Base-by-base conservation (phyloP, 2,888 invertebrate genomes). In the Luperina testacea region DNA sequence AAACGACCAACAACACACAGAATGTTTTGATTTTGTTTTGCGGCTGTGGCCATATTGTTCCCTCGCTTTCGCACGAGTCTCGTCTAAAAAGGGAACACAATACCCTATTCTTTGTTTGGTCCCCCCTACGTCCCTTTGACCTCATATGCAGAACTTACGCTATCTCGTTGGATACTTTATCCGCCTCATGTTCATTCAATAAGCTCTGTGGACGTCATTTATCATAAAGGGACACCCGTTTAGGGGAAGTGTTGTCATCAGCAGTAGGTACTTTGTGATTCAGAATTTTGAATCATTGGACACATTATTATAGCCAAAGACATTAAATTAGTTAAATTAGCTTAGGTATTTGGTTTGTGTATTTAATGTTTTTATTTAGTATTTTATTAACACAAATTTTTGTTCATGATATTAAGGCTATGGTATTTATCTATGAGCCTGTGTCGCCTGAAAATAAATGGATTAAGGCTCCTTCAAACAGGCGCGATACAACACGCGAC, bases 31-130 rank as follows among this genome's bases (percentile, higher is more conserved):
- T 81, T 84, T 81, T 77, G 77, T 85, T 85, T 77, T 79, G 85
- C 65, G 82, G 82, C 65, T 59, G 72, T 70, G 51, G 42, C 38
- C 63, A 45, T 78, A 85, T 75, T 85, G 85, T 82, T 70, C 77
- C 74, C 53, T 63, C 79, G 74, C 79, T 45, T 78, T 84, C 65
- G 85, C 78, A 75, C 78, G 72, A 79, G 85, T 59, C 77, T 82
- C 82, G 63, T 72, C 75, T 85, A 85, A 85, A 84, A 85, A 85
- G 77, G 85, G 81, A 88, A 88, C 80, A 88, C 83, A 87, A 88
- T 87, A 85, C 76, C 78, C 75, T 77, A 77, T 83, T 77, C 88
- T 86, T 88, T 88, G 88, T 88, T 86, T 80, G 67, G 63, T 77
- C 80, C 80, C 87, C 86, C 79, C 79, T 74, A 65, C 81, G 78